Conservation (phyloP, 2,888 invertebrate genomes). For the Tetanocera ferruginea region DNA sequence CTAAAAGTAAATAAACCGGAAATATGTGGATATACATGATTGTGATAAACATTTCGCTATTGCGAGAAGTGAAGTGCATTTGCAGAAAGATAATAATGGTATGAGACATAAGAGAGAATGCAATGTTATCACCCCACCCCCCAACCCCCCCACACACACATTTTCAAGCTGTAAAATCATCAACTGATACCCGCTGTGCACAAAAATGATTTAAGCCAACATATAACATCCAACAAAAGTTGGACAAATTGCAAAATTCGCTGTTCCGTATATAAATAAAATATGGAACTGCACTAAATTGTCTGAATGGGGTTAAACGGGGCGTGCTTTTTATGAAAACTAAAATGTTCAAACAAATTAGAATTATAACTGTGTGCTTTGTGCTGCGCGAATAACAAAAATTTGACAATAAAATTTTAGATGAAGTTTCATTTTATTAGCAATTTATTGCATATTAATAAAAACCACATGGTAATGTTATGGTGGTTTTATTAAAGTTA, state of each 20-base stretch:
- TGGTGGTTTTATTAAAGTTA: no score
- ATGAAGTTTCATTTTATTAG: no score
- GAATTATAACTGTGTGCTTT: no score
- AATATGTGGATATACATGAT: slow-evolving; percentile 29
- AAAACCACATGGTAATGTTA: no score
- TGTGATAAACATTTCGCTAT: slow-evolving; percentile 4
- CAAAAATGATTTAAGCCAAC: slow-evolving; percentile 48
- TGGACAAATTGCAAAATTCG: slow-evolving; percentile 33
- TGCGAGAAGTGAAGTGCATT: not conserved
- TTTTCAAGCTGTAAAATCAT: slow-evolving; percentile 20
- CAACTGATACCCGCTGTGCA: slow-evolving; percentile 48
- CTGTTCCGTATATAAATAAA: not conserved
- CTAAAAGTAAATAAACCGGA: slow-evolving; percentile 33
- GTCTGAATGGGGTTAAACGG: not conserved
- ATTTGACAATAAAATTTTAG: no score
- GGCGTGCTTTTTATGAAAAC: no score
- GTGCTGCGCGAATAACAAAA: no score
- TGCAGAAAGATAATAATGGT: not conserved
- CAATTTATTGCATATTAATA: no score
- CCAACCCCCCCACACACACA: not conserved
- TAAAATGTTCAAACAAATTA: no score
- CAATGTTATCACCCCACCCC: not conserved
- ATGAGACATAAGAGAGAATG: not conserved
- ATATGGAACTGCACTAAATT: not conserved
- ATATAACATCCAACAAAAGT: slow-evolving; percentile 37